A percentile compares a stretch with the other conserved stretches of the same genome.
These are phyloP conservation scores for Gastracanthus pulcherrimus DNA, from an alignment of 2,888 invertebrate genomes.

Conservation along the genomic window DNA sequence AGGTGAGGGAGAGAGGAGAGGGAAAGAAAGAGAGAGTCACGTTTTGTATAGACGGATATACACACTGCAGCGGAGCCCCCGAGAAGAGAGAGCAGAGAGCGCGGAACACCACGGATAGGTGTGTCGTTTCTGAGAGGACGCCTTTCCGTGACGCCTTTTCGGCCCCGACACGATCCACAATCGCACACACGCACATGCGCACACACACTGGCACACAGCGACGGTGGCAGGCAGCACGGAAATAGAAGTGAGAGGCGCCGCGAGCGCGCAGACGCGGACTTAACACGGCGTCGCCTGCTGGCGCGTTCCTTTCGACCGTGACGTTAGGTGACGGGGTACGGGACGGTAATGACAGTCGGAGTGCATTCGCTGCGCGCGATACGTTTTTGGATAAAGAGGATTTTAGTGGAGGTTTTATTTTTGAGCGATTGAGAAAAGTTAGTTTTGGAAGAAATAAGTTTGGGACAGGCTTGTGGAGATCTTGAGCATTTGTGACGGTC, in stretches of 20 bases:
- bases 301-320: not conserved
- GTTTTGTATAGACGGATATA: conserved; percentile 1
- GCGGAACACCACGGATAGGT: conserved; percentile 49
- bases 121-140: conserved; percentile 59
- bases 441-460: not conserved
- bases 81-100: conserved; percentile 6
- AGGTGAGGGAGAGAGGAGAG: conserved; percentile 13
- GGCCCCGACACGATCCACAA: conserved; percentile 3
- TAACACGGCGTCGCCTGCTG: not conserved
- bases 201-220: not conserved
- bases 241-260: conserved; percentile 27
- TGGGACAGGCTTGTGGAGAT: too few species aligned
- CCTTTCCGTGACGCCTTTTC: conserved; percentile 57
- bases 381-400: not conserved
- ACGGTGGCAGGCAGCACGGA: conserved; percentile 5
- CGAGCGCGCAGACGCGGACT: not conserved
- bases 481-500: conserved; percentile 5
- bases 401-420: not conserved
- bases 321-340: not conserved
- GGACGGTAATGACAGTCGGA: not conserved
- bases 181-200: not conserved
- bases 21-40: not conserved
- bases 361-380: too few species aligned
- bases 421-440: not conserved
- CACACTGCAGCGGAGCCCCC: too few species aligned